Conservation (phyloP, 2,888 invertebrate species). For the Drosophila prostipennis region DNA sequence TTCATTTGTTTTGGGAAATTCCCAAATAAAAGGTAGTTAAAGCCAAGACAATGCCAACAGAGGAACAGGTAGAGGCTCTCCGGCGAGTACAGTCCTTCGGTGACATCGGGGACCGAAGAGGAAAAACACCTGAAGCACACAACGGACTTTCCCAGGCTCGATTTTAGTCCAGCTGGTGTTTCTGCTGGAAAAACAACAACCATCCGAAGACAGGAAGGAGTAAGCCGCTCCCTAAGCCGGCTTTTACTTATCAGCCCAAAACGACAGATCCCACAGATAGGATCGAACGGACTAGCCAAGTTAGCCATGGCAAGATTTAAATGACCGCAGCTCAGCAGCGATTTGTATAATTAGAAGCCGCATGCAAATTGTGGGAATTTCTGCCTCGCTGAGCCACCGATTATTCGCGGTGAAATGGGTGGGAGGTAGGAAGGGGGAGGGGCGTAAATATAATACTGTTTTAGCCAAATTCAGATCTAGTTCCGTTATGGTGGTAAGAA, state of each 20-base stretch:
- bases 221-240: conserved; percentile 72
- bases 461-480: neutral
- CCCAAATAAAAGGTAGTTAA: conserved; percentile 75
- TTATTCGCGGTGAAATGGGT: conserved; percentile 4
- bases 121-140: conserved; percentile 43
- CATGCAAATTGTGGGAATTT: conserved; percentile 75
- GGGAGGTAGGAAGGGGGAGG: conserved; percentile 8
- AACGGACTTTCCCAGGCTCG: conserved; percentile 75
- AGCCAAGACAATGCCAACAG: conserved; percentile 60
- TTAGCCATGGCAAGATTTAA: conserved; percentile 75
- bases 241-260: conserved; percentile 58
- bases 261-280: conserved; percentile 42
- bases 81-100: conserved; percentile 59
- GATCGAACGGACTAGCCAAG: conserved; percentile 59
- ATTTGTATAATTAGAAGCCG: conserved; percentile 77
- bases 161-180: conserved; percentile 60
- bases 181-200: conserved; percentile 43
- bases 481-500: neutral
- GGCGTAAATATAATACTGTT: neutral
- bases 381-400: conserved; percentile 21
- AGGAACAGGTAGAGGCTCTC: conserved; percentile 21
- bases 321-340: conserved; percentile 74
- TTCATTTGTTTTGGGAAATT: conserved; percentile 79
- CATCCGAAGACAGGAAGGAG: conserved; percentile 62
- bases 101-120: conserved; percentile 43